Evolutionary conservation across 2,888 invertebrate species (phyloP).

Genomic region (Chrysolina oricalcia): DNA sequence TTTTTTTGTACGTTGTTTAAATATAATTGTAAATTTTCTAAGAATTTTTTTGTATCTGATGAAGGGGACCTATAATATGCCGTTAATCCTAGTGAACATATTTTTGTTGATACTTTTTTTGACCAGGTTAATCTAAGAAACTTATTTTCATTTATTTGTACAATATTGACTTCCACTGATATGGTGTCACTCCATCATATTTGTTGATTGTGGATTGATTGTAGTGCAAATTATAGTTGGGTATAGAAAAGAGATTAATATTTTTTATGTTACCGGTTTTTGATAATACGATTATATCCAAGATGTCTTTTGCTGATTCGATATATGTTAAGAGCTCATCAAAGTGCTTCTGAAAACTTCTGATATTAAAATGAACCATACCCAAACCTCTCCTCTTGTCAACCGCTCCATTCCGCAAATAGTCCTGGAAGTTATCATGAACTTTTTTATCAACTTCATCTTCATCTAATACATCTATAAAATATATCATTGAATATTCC

Average conservation of each 20-base stretch:
- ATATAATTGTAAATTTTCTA: no score
- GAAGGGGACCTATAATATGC: slow-evolving; percentile 18
- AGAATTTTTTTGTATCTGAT: no score
- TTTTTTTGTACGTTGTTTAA: no score
- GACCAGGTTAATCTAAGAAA: no score
- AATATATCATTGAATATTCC: slow-evolving; percentile 10
- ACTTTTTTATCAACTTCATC: background rate
- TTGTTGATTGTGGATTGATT: slow-evolving; percentile 30
- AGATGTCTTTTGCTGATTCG: slow-evolving; percentile 17
- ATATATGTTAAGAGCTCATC: slow-evolving; percentile 26
- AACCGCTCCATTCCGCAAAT: background rate
- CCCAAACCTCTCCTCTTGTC: slow-evolving; percentile 5
- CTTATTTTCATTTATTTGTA: slow-evolving; percentile 13
- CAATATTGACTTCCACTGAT: slow-evolving; percentile 22
- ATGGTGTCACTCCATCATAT: slow-evolving; percentile 23
- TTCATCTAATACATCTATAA: background rate
- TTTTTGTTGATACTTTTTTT: background rate
- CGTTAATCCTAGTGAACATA: slow-evolving; percentile 3
- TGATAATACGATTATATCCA: slow-evolving; percentile 25
- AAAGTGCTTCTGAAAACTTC: slow-evolving; percentile 23
- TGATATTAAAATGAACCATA: slow-evolving; percentile 27
- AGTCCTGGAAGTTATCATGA: background rate
- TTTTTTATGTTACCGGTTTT: slow-evolving; percentile 12
- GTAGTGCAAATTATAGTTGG: no score
- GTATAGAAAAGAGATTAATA: slow-evolving; percentile 19